Evolutionary conservation across 2,113 vertebrate species (phyloP).

Genomic region (Dipodomys merriami): DNA sequence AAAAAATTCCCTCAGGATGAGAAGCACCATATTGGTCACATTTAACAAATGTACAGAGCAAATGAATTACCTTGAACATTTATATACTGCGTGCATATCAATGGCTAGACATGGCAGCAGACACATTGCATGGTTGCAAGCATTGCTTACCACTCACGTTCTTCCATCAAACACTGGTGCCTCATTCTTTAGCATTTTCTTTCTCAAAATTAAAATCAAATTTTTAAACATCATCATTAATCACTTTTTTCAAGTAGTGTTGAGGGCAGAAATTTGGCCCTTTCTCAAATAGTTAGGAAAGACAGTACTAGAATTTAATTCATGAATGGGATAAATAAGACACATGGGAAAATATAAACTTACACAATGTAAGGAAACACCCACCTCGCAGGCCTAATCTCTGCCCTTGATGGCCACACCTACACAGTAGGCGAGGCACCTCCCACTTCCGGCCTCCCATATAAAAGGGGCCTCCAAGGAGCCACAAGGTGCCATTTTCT

Average conservation of each 20-base stretch:
- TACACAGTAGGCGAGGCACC: too few species aligned
- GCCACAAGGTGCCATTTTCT: too few species aligned
- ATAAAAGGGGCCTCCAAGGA: too few species aligned
- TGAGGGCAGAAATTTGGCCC: neutral
- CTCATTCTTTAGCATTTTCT: neutral
- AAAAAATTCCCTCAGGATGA: conserved; percentile 49
- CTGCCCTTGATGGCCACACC: too few species aligned
- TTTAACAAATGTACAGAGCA: conserved; percentile 24
- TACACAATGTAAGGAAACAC: neutral
- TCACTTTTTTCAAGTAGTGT: neutral
- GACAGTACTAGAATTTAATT: neutral
- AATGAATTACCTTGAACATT: conserved; percentile 45
- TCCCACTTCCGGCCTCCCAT: too few species aligned
- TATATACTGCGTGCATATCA: neutral
- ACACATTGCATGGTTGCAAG: conserved; percentile 17
- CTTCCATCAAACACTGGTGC: neutral
- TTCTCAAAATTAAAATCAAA: conserved; percentile 20
- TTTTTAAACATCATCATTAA: neutral
- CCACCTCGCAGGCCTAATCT: too few species aligned
- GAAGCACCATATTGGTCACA: conserved; percentile 43
- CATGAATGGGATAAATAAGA: neutral
- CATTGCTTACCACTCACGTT: conserved; percentile 1
- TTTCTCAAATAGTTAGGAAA: conserved; percentile 25
- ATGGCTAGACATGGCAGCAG: neutral
- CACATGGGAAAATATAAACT: neutral